phyloP scores from a whole-genome alignment of 2,888 invertebrate genomes.

The Sylvicola cinctus region DNA sequence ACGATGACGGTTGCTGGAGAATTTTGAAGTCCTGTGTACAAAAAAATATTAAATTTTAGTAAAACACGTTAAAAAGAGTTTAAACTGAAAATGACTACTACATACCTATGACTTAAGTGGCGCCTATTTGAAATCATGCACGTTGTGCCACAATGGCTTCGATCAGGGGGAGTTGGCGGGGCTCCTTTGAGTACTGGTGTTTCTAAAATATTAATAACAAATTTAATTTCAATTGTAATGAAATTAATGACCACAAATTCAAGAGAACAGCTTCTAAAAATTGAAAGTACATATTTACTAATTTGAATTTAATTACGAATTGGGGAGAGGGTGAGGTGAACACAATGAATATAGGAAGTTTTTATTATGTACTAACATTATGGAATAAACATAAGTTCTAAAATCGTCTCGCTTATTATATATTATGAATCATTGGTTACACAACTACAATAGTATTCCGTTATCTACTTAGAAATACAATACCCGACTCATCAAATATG shows the following conservation, averaged over 20 bases:
- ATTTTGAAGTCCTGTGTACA: conserved; percentile 66
- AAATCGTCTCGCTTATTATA: too few species aligned
- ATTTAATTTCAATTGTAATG: not conserved
- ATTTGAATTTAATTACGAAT: not conserved
- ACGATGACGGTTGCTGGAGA: conserved; percentile 93
- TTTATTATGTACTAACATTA: too few species aligned
- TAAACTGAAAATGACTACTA: conserved; percentile 2
- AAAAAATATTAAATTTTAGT: conserved; percentile 13
- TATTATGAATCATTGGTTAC: too few species aligned
- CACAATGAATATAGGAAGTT: not conserved
- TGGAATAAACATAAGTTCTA: too few species aligned
- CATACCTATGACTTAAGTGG: conserved; percentile 64
- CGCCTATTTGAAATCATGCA: conserved; percentile 81
- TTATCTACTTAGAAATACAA: too few species aligned
- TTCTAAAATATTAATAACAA: conserved; percentile 36
- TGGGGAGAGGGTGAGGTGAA: not conserved
- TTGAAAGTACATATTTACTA: not conserved
- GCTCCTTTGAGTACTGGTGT: conserved; percentile 88
- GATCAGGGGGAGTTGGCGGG: conserved; percentile 45
- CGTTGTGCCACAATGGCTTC: conserved; percentile 48
- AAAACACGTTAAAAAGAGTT: not conserved
- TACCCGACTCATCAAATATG: too few species aligned
- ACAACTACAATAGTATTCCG: too few species aligned
- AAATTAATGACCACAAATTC: conserved; percentile 4
- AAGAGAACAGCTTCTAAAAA: not conserved